Conservation (phyloP, 2,888 invertebrate genomes). For the Schizotus pectinicornis region DNA sequence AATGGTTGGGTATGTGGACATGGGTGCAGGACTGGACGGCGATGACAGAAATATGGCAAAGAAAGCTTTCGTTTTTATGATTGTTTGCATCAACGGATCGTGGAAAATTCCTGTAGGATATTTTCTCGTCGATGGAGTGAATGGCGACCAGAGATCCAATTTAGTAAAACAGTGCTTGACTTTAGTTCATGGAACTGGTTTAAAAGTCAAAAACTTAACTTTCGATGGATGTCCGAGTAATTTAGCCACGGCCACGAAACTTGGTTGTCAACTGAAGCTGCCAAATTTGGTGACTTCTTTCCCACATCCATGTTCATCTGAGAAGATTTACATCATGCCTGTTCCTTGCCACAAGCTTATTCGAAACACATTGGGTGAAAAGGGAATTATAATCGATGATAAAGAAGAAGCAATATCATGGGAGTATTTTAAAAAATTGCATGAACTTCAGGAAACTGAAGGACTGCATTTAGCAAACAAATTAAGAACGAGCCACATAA, state of each 20-base stretch:
- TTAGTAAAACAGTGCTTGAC: slow-evolving; percentile 30
- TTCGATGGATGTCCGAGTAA: slow-evolving; percentile 37
- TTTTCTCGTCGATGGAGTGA: slow-evolving; percentile 33
- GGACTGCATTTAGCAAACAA: slow-evolving; percentile 24
- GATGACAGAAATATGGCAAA: slow-evolving; percentile 34
- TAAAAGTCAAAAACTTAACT: slow-evolving; percentile 29
- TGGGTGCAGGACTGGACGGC: slow-evolving; percentile 34
- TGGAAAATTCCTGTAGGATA: slow-evolving; percentile 38
- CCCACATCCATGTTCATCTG: not conserved
- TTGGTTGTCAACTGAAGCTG: slow-evolving; percentile 9
- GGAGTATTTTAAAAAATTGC: slow-evolving; percentile 16
- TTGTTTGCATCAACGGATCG: slow-evolving; percentile 27
- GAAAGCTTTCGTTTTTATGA: slow-evolving; percentile 35
- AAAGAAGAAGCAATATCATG: slow-evolving; percentile 17
- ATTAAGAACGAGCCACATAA: slow-evolving; percentile 14
- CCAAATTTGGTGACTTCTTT: slow-evolving; percentile 31
- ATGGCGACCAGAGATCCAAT: slow-evolving; percentile 29
- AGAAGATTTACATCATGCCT: slow-evolving; percentile 22
- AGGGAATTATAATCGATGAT: slow-evolving; percentile 21
- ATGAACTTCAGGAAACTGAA: slow-evolving; percentile 21
- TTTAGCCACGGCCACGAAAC: slow-evolving; percentile 28
- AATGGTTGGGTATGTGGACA: slow-evolving; percentile 40
- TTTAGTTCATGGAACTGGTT: slow-evolving; percentile 33
- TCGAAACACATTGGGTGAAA: slow-evolving; percentile 38
- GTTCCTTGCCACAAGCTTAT: slow-evolving; percentile 38